phyloP scores from a whole-genome alignment of 1,140 invertebrate species.

The Phocides pigmalion region DNA sequence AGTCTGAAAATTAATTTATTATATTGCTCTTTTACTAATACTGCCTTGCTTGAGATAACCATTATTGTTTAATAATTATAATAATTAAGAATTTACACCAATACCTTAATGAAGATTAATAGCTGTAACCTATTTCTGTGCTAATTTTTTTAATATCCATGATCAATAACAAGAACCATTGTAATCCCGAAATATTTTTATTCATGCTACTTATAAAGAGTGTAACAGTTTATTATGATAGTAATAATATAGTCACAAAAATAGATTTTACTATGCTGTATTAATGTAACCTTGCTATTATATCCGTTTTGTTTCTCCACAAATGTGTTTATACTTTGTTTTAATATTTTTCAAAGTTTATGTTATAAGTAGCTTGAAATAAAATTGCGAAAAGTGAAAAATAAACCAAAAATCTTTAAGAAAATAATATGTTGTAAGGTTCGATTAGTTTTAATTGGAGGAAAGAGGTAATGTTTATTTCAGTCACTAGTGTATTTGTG shows the following conservation, averaged over 20 bases:
- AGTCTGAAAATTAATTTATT: slow-evolving; percentile 46
- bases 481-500: slow-evolving; percentile 48
- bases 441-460: slow-evolving; percentile 25
- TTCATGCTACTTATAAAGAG: slow-evolving; percentile 6
- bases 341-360: slow-evolving; percentile 19
- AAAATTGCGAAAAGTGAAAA: slow-evolving; percentile 9
- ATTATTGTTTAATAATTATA: slow-evolving; percentile 17
- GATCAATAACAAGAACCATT: not conserved
- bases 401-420: slow-evolving; percentile 19
- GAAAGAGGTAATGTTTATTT: slow-evolving; percentile 22
- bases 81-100: slow-evolving; percentile 2
- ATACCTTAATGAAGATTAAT: not conserved
- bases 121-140: slow-evolving; percentile 2
- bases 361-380: slow-evolving; percentile 18
- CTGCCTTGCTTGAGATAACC: slow-evolving; percentile 36
- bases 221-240: slow-evolving; percentile 2
- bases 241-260: slow-evolving; percentile 19
- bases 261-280: slow-evolving; percentile 15
- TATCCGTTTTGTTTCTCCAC: not conserved
- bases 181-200: not conserved
- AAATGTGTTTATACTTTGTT: slow-evolving; percentile 12
- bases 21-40: slow-evolving; percentile 35
- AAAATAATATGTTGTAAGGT: slow-evolving; percentile 1
- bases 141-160: not conserved
- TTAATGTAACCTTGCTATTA: slow-evolving; percentile 10